Conservation (phyloP, 2,888 invertebrate genomes). For the Aphidius colemani region DNA sequence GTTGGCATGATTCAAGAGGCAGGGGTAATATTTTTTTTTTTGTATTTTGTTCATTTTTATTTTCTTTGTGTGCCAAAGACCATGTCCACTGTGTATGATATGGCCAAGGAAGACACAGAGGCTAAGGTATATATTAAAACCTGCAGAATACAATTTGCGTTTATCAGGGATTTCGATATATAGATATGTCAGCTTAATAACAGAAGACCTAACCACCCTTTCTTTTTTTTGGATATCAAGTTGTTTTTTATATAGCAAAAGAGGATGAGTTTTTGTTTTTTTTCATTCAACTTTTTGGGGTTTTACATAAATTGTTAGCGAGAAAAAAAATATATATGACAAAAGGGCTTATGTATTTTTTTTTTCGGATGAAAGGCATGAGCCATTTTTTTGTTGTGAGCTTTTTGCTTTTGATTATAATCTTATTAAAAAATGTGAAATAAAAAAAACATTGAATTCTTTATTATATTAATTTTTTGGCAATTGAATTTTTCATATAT, state of each 20-base stretch:
- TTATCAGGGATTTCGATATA: slow-evolving; percentile 33
- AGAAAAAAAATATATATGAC: slow-evolving; percentile 21
- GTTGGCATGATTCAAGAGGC: background rate
- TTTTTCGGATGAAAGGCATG: too few relatives aligned
- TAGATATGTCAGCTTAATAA: background rate
- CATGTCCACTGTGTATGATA: background rate
- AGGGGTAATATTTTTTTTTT: background rate
- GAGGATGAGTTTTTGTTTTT: too few relatives aligned
- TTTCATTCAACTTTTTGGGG: too few relatives aligned
- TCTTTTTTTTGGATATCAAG: background rate
- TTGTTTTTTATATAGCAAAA: background rate
- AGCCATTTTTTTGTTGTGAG: too few relatives aligned
- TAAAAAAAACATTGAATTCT: too few relatives aligned
- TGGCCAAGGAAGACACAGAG: background rate
- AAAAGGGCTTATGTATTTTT: too few relatives aligned
- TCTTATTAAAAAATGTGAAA: too few relatives aligned
- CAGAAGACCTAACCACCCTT: background rate
- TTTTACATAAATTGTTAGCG: background rate
- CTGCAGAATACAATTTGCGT: slow-evolving; percentile 34
- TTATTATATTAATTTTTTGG: too few relatives aligned
- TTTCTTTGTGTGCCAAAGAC: background rate
- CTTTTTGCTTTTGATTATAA: too few relatives aligned
- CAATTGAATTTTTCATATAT: too few relatives aligned
- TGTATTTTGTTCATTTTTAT: background rate
- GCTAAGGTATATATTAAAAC: slow-evolving; percentile 23